Evolutionary conservation across 2,888 invertebrate genomes (phyloP).

Genomic region (Xylota sylvarum): DNA sequence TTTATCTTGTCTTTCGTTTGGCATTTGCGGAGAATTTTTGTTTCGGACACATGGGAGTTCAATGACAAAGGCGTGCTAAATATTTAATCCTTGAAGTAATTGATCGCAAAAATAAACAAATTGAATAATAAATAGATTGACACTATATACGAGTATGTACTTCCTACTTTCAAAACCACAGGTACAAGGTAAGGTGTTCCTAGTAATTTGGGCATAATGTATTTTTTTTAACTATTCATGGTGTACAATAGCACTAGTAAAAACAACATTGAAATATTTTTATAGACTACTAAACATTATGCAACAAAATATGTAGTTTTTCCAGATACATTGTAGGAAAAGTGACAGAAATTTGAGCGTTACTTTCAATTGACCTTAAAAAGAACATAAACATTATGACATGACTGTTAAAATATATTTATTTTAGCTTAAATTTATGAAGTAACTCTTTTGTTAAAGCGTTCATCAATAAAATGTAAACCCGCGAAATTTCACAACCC

Average conservation of each 20-base stretch:
- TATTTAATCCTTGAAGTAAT: neutral
- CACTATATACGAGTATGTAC: too few species aligned
- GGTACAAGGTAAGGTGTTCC: neutral
- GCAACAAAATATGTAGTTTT: neutral
- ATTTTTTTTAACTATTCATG: neutral
- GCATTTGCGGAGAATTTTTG: neutral
- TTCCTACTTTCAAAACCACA: slow-evolving; percentile 22
- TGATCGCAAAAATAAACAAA: neutral
- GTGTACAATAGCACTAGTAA: neutral
- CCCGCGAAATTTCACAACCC: too few species aligned
- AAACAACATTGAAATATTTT: slow-evolving; percentile 8
- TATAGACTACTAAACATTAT: neutral
- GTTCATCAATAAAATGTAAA: neutral
- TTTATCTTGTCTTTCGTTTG: neutral
- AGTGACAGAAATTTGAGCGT: slow-evolving; percentile 11
- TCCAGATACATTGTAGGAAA: neutral
- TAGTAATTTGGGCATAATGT: neutral
- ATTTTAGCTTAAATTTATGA: neutral
- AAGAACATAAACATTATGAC: slow-evolving; percentile 16
- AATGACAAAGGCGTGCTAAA: neutral
- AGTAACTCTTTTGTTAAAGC: neutral
- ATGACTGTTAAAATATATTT: slow-evolving; percentile 7
- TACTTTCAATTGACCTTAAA: slow-evolving; percentile 42
- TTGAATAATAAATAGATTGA: neutral
- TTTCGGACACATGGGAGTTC: neutral